A percentile compares a stretch with the other conserved stretches of the same genome.
phyloP scores from a whole-genome alignment of 2,888 invertebrate species.

The Lathronympha strigana region DNA sequence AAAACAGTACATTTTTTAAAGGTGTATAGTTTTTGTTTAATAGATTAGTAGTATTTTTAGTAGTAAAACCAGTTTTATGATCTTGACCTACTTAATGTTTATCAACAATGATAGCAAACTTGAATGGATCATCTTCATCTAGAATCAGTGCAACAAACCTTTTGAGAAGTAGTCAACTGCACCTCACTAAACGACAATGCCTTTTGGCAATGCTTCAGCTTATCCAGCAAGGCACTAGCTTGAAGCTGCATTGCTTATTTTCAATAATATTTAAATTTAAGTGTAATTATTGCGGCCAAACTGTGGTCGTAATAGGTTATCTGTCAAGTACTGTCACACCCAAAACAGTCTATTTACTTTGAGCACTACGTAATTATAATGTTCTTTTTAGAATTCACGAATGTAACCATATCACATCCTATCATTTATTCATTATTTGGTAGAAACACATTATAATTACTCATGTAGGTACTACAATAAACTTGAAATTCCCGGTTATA shows the following conservation, averaged over 20 bases:
- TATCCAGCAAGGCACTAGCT: slow-evolving; percentile 81
- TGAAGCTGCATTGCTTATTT: slow-evolving; percentile 75
- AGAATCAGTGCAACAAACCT: slow-evolving; percentile 75
- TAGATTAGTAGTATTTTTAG: neutral
- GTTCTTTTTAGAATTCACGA: neutral
- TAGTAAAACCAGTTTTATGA: neutral
- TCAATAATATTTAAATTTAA: slow-evolving; percentile 11
- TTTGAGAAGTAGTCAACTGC: slow-evolving; percentile 87
- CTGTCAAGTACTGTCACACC: slow-evolving; percentile 51
- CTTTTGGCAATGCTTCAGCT: slow-evolving; percentile 81
- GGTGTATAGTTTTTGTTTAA: neutral
- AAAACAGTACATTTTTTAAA: neutral
- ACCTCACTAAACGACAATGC: slow-evolving; percentile 75
- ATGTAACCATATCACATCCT: neutral
- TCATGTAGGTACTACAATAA: neutral
- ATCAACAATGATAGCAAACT: slow-evolving; percentile 33
- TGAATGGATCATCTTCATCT: slow-evolving; percentile 5
- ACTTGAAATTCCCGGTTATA: slow-evolving; percentile 45
- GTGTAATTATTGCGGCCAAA: slow-evolving; percentile 34
- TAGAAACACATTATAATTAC: slow-evolving; percentile 45
- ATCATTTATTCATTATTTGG: slow-evolving; percentile 19
- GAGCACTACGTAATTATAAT: slow-evolving; percentile 9
- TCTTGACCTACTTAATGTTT: slow-evolving; percentile 33
- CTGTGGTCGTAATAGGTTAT: slow-evolving; percentile 54
- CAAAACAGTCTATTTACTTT: slow-evolving; percentile 41